Base-by-base conservation (phyloP, 1,140 invertebrate species). In the Anastatus disparis region DNA sequence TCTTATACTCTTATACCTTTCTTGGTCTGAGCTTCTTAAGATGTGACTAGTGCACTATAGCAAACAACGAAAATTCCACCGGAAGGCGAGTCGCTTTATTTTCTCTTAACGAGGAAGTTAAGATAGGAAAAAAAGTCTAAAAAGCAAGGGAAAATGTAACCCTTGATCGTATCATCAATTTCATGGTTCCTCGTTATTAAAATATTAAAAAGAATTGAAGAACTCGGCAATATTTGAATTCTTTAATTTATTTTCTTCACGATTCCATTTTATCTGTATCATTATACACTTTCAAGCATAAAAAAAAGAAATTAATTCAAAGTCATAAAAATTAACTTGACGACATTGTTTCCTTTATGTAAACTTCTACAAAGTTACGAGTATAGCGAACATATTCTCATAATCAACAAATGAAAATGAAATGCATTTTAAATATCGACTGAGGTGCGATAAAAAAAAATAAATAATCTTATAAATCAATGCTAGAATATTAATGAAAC, bases 41-140 rank as follows among this genome's bases (percentile, higher is more conserved):
- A 65, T 56, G 42, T 70, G 56, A 63, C 67, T 68, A 53, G 64
- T 44, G 73, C 64, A 13, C n/a, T n/a, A n/a, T n/a, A 26, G 29
- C 52, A 70, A 64, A 70, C 59, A 70, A 62, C 58, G 50, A 63
- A 63, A 70, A 70, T 67, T 56, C 42, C 64, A 35, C 6, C 38
- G 50, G 38, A 46, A 46, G 52, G 31, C 10, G 26, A 40, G 7
- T 35, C n/a, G 44, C 29, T 63, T 70, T 63, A 62, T 70, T 70
- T 46, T 44, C 38, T 31, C 58, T 55, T 52, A 70, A 63, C 67
- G 58, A 70, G 58, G 6, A 9, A 29, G 24, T 46, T 31, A 17
- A 56, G 42, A n/a, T 4, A 8, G 42, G 17, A 20, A 6, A 15
- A n/a, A 46, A 20, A 20, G 42, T 46, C 13, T 13, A 8, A 46